Conservation (phyloP, 1,140 invertebrate genomes). For the Vollenhovia emeryi region DNA sequence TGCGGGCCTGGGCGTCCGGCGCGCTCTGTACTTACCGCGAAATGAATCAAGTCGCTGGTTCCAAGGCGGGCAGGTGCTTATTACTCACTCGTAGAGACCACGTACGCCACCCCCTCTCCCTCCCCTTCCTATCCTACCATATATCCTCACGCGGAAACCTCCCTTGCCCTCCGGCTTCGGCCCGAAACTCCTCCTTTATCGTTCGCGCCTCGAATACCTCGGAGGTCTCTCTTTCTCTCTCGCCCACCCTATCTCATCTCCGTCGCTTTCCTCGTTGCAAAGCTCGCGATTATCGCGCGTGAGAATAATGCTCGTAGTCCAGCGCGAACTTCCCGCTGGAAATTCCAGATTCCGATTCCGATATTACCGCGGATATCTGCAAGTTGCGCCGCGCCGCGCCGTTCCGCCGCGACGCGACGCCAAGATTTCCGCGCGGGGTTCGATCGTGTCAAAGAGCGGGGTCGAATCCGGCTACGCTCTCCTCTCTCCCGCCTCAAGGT, state of each 20-base stretch:
- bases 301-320: slow-evolving; percentile 65
- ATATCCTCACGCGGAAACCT: slow-evolving; percentile 79
- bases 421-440: slow-evolving; percentile 3
- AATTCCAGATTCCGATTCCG: slow-evolving; percentile 64
- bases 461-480: neutral
- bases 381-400: neutral
- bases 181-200: slow-evolving; percentile 76
- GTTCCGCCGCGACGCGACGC: neutral
- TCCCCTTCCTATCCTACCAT: slow-evolving; percentile 68
- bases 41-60: slow-evolving; percentile 85
- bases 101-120: slow-evolving; percentile 53
- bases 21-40: slow-evolving; percentile 85
- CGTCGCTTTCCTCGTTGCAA: slow-evolving; percentile 25
- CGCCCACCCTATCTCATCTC: neutral
- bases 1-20: slow-evolving; percentile 68
- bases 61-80: slow-evolving; percentile 84
- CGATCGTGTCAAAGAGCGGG: neutral
- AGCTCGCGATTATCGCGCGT: slow-evolving; percentile 63
- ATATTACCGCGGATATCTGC: slow-evolving; percentile 59
- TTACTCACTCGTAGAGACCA: slow-evolving; percentile 80
- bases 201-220: slow-evolving; percentile 63
- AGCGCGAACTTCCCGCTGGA: slow-evolving; percentile 48
- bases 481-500: neutral
- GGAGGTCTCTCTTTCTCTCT: slow-evolving; percentile 17
- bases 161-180: slow-evolving; percentile 80